Evolutionary conservation across 2,113 vertebrate species (phyloP).

Genomic region (Alosa alosa): DNA sequence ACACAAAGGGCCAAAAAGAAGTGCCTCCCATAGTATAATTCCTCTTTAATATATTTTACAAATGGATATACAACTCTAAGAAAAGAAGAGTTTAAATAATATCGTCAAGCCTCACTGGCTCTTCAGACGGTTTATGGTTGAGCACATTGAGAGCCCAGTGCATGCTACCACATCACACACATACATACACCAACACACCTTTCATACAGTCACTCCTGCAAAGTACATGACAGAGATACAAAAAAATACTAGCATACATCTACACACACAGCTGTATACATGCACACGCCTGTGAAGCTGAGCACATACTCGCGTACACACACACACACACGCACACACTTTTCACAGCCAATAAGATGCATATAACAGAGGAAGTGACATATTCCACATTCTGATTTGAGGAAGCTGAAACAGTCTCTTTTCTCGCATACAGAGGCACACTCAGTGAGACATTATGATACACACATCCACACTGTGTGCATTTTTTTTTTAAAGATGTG

Average conservation of each 20-base stretch:
- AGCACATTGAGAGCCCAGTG: conserved; percentile 40
- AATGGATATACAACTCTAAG: conserved; percentile 45
- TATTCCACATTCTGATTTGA: conserved; percentile 31
- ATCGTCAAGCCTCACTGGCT: conserved; percentile 23
- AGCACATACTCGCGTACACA: background rate
- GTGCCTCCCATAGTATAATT: conserved; percentile 34
- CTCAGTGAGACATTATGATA: background rate
- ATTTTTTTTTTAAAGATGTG: background rate
- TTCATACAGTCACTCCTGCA: background rate
- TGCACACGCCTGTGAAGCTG: conserved; percentile 39
- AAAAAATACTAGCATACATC: conserved; percentile 1
- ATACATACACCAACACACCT: conserved; percentile 7
- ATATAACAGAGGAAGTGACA: conserved; percentile 23
- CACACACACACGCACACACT: conserved; percentile 16
- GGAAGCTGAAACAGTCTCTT: conserved; percentile 28
- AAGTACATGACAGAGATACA: background rate
- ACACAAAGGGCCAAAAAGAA: background rate
- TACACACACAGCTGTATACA: conserved; percentile 20
- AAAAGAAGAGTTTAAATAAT: conserved; percentile 31
- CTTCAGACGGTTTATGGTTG: conserved; percentile 34
- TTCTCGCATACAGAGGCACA: conserved; percentile 22
- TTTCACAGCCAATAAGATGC: conserved; percentile 15
- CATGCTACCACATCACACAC: conserved; percentile 39
- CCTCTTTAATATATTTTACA: conserved; percentile 49
- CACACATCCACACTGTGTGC: background rate